These are phyloP conservation scores for Xiphophorus birchmanni DNA, from an alignment of 2,797 vertebrate species.

Conservation along the genomic window DNA sequence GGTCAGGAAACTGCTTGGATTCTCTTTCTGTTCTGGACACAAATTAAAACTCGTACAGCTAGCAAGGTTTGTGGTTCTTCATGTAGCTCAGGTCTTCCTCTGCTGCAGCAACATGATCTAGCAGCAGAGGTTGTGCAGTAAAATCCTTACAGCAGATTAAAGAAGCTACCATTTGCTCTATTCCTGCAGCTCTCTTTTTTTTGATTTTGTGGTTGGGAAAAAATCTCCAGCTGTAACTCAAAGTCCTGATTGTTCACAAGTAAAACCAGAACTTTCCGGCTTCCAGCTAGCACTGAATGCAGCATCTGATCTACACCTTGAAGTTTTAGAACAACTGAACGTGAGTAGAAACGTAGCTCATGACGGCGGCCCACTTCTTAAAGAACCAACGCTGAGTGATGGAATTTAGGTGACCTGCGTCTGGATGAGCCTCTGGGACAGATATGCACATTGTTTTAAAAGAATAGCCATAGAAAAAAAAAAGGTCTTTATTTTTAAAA, in stretches of 20 bases:
- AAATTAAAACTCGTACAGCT: neutral
- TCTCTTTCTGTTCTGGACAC: neutral
- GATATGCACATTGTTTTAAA: constrained; percentile 70
- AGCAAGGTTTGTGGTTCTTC: neutral
- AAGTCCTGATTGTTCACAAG: neutral
- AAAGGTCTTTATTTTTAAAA: constrained; percentile 71
- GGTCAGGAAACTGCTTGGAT: neutral
- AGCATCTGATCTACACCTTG: neutral
- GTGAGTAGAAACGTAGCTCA: neutral
- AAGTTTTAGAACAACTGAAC: neutral
- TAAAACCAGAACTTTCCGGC: neutral
- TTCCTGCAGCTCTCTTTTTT: neutral
- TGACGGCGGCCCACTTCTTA: constrained; percentile 13
- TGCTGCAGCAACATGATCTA: neutral
- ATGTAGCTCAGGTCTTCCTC: neutral
- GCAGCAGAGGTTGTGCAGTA: neutral
- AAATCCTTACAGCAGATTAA: neutral
- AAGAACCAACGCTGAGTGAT: constrained; percentile 21
- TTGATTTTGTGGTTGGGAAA: neutral
- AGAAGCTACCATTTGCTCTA: neutral
- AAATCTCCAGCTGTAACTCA: neutral
- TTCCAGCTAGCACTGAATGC: neutral
- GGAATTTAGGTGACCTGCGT: constrained; percentile 25
- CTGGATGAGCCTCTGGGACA: constrained; percentile 54
- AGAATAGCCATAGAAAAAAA: constrained; percentile 52